phyloP scores from a whole-genome alignment of 2,797 vertebrate species.

The Picus viridis region DNA sequence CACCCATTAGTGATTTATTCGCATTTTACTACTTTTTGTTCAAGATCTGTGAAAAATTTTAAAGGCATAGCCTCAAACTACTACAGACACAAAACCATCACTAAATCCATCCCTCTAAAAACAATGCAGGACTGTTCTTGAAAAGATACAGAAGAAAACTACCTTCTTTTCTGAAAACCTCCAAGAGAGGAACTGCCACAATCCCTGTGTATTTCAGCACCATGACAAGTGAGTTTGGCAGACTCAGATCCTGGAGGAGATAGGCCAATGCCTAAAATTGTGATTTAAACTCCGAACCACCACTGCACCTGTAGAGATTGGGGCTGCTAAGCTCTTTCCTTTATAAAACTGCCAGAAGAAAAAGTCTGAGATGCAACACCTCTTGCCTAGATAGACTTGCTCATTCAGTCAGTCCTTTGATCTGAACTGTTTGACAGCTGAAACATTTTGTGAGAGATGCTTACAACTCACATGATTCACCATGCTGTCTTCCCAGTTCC shows the following conservation, averaged over 20 bases:
- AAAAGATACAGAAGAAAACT: neutral
- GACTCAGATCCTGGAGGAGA: neutral
- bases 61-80: no score
- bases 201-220: accelerated
- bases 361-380: neutral
- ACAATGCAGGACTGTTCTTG: neutral
- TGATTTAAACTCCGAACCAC: neutral
- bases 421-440: neutral
- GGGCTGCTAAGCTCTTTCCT: neutral
- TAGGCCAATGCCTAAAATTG: neutral
- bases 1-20: no score
- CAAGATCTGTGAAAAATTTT: no score
- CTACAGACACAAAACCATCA: neutral
- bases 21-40: no score
- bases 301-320: accelerated
- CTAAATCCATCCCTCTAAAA: neutral
- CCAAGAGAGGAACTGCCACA: neutral
- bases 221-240: neutral
- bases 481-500: neutral
- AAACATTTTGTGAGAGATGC: neutral
- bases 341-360: neutral
- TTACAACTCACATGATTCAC: neutral
- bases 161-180: neutral
- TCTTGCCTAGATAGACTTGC: neutral
- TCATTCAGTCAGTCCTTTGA: neutral